These are phyloP conservation scores for Acleris holmiana DNA, from an alignment of 2,888 invertebrate species.

Conservation along the genomic window DNA sequence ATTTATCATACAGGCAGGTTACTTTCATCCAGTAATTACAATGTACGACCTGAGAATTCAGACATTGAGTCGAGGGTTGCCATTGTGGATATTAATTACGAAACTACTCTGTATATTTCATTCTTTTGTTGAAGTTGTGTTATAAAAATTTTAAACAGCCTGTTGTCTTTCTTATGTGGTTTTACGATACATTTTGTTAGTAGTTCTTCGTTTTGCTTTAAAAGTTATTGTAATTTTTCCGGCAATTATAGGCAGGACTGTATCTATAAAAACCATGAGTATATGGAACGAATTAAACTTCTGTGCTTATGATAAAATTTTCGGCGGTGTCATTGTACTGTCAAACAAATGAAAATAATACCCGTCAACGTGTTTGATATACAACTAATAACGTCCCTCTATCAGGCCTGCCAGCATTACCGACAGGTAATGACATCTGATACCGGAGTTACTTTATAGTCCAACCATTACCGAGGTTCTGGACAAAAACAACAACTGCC, in stretches of 20 bases:
- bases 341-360: background rate
- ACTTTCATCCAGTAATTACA: slow-evolving; percentile 83
- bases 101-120: slow-evolving; percentile 60
- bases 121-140: slow-evolving; percentile 55
- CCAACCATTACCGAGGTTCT: slow-evolving; percentile 39
- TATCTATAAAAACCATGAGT: no score
- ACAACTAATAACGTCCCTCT: slow-evolving; percentile 9
- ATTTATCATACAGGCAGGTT: slow-evolving; percentile 82
- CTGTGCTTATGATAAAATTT: no score
- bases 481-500: slow-evolving; percentile 50
- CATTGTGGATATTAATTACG: slow-evolving; percentile 71
- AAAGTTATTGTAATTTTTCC: no score
- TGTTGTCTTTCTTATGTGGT: slow-evolving; percentile 6
- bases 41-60: slow-evolving; percentile 64
- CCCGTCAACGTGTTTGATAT: slow-evolving; percentile 3
- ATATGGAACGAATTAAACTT: no score
- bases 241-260: no score
- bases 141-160: slow-evolving; percentile 44
- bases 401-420: slow-evolving; percentile 40
- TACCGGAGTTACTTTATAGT: slow-evolving; percentile 54
- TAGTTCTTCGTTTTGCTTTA: no score
- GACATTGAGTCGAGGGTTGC: slow-evolving; percentile 53
- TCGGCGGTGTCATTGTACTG: no score
- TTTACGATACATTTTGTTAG: background rate
- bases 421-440: slow-evolving; percentile 43